Evolutionary conservation across 2,797 vertebrate species (phyloP).

Genomic region (Sibirionetta formosa): DNA sequence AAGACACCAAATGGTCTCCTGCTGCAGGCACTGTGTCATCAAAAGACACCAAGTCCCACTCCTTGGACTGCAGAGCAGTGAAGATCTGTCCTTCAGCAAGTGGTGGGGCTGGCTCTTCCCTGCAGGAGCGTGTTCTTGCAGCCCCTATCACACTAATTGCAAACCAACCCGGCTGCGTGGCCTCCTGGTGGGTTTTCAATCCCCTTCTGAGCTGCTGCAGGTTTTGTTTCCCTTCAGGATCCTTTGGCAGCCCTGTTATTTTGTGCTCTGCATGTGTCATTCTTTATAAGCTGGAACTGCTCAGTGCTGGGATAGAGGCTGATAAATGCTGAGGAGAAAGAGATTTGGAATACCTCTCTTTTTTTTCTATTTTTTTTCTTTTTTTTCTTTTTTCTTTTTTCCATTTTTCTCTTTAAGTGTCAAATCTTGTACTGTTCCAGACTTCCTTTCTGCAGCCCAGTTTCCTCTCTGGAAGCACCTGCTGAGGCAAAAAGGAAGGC

Average conservation of each 20-base stretch:
- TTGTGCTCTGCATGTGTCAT: constrained; percentile 17
- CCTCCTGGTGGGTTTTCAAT: background rate
- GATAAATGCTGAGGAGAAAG: background rate
- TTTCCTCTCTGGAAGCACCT: background rate
- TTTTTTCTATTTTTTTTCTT: background rate
- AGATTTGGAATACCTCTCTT: background rate
- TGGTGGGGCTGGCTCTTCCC: fast-evolving
- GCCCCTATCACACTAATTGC: background rate
- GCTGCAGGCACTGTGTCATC: background rate
- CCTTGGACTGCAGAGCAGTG: background rate
- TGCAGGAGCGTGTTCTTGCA: fast-evolving
- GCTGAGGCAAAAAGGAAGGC: background rate
- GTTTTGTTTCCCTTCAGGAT: background rate
- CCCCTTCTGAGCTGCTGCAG: background rate
- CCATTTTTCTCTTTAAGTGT: background rate
- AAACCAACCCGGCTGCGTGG: fast-evolving
- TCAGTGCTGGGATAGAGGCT: background rate
- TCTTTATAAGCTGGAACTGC: background rate
- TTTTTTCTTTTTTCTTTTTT: fast-evolving
- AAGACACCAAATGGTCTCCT: fast-evolving
- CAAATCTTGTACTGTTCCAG: background rate
- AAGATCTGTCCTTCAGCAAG: background rate
- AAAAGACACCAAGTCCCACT: background rate
- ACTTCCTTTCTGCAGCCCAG: background rate
- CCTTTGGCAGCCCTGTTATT: background rate